Conservation (phyloP, 2,888 invertebrate species). For the Leptopilina myrica region DNA sequence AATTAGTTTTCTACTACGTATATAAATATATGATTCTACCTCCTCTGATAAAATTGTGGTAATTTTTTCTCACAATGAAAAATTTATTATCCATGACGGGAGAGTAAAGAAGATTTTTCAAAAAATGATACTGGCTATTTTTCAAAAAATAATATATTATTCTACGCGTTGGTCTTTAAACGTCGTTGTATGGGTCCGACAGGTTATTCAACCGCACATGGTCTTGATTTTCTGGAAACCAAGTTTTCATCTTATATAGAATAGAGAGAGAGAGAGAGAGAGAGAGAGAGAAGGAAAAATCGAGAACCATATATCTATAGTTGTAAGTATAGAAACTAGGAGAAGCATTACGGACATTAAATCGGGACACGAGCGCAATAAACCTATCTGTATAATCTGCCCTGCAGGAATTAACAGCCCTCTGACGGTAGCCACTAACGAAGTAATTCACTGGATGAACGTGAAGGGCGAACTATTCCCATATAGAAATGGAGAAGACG, state of each 20-base stretch:
- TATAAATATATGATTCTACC: neutral
- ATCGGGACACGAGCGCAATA: conserved; percentile 77
- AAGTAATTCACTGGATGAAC: conserved; percentile 77
- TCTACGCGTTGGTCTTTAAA: conserved; percentile 28
- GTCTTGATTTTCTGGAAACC: conserved; percentile 23
- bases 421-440: conserved; percentile 77
- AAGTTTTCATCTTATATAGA: conserved; percentile 9
- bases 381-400: conserved; percentile 77
- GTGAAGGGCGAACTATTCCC: conserved; percentile 64
- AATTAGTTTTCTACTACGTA: too few species aligned
- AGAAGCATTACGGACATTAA: conserved; percentile 76
- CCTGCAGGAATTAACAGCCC: conserved; percentile 77
- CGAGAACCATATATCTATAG: conserved; percentile 6
- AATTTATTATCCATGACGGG: conserved; percentile 27
- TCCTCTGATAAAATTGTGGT: neutral
- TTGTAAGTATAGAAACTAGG: conserved; percentile 58
- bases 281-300: neutral
- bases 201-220: neutral
- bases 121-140: too few species aligned
- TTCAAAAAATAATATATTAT: neutral
- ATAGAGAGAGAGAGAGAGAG: too few species aligned
- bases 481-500: conserved; percentile 54
- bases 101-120: neutral
- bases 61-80: conserved; percentile 18
- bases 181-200: neutral